These are phyloP conservation scores for Caenorhabditis brenneri DNA, from an alignment of 1,140 invertebrate genomes.

Conservation along the genomic window DNA sequence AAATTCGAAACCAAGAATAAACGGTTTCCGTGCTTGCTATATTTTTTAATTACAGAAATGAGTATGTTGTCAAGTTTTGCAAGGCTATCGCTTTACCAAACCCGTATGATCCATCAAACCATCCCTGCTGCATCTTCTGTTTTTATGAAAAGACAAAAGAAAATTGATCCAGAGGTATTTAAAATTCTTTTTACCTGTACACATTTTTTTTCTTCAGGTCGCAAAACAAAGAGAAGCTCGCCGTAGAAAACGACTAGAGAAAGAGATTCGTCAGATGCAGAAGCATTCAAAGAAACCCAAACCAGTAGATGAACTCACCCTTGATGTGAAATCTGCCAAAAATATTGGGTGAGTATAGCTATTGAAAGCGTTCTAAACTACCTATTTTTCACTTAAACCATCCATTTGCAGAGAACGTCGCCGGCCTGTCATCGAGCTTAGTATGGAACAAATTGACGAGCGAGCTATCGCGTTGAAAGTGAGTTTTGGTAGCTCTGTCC, in stretches of 20 bases:
- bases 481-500: too few relatives aligned
- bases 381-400: background rate
- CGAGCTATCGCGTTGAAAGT: slow-evolving; percentile 59
- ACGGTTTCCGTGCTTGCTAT: background rate
- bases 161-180: slow-evolving; percentile 67
- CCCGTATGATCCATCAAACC: background rate
- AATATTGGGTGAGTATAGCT: slow-evolving; percentile 57
- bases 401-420: slow-evolving; percentile 59
- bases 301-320: slow-evolving; percentile 64
- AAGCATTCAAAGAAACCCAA: slow-evolving; percentile 70
- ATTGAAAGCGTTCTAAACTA: background rate
- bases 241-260: slow-evolving; percentile 63
- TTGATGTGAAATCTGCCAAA: slow-evolving; percentile 65
- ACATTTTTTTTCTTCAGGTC: slow-evolving; percentile 52
- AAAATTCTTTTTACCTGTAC: background rate
- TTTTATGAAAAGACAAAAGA: slow-evolving; percentile 66
- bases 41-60: background rate
- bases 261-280: slow-evolving; percentile 66
- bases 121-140: slow-evolving; percentile 42
- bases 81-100: background rate
- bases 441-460: slow-evolving; percentile 53
- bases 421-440: slow-evolving; percentile 33
- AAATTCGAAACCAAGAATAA: too few relatives aligned
- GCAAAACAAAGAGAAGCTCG: slow-evolving; percentile 65
- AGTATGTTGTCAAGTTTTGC: background rate